Conservation (phyloP, 2,797 vertebrate species). For the Oryzias dopingdopingensis region DNA sequence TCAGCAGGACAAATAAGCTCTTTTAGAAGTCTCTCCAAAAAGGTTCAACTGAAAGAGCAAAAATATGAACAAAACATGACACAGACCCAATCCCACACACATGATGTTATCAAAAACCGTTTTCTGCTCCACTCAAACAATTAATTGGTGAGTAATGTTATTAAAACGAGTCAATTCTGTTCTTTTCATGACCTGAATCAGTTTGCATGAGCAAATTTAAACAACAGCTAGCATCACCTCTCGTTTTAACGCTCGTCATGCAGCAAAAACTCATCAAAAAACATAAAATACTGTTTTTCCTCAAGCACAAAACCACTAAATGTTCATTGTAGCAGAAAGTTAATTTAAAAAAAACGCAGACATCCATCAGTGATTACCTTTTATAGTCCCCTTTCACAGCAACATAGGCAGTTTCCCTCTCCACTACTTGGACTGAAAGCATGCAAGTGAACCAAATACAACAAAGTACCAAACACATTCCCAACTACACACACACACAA, state of each 20-base stretch:
- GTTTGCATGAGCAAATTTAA: slow-evolving; percentile 23
- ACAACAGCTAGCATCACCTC: slow-evolving; percentile 33
- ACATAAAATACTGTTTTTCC: background rate
- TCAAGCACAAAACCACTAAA: slow-evolving; percentile 3
- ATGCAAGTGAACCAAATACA: slow-evolving; percentile 54
- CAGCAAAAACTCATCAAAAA: slow-evolving; percentile 12
- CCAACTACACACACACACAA: slow-evolving; percentile 11
- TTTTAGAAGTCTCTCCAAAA: slow-evolving; percentile 31
- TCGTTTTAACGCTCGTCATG: slow-evolving; percentile 4
- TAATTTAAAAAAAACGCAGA: slow-evolving; percentile 12
- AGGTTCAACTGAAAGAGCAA: slow-evolving; percentile 25
- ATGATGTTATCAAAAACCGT: slow-evolving; percentile 25
- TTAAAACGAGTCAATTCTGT: slow-evolving; percentile 9
- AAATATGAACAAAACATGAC: slow-evolving; percentile 30
- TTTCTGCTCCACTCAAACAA: slow-evolving; percentile 23
- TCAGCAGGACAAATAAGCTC: slow-evolving; percentile 37
- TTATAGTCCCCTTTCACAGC: slow-evolving; percentile 11
- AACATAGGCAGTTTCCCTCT: slow-evolving; percentile 39
- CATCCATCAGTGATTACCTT: slow-evolving; percentile 44
- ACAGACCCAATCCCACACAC: slow-evolving; percentile 21
- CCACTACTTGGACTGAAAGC: slow-evolving; percentile 33
- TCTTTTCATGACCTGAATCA: slow-evolving; percentile 23
- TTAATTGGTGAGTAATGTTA: slow-evolving; percentile 22
- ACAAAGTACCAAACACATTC: slow-evolving; percentile 26
- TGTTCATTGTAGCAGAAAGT: slow-evolving; percentile 3